phyloP scores from a whole-genome alignment of 2,888 invertebrate genomes.

The Sympetrum striolatum region DNA sequence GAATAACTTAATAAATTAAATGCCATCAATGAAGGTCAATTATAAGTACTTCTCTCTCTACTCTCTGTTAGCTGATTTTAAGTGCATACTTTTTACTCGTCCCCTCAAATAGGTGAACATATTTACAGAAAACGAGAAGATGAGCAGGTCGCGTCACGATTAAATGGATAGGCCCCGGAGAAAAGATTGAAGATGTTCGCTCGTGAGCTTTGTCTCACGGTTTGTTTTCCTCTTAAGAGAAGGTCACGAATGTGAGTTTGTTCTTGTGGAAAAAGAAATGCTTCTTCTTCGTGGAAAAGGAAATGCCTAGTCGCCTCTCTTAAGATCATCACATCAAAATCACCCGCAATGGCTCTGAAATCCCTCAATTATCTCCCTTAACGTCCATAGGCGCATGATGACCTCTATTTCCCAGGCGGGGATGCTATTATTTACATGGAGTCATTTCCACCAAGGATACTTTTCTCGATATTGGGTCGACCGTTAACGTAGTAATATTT shows the following conservation, averaged over 20 bases:
- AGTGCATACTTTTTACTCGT: not conserved
- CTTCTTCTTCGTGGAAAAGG: not conserved
- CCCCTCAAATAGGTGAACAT: not conserved
- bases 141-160: not conserved
- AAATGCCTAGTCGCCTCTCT: not conserved
- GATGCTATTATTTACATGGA: not conserved
- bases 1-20: no score
- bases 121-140: not conserved
- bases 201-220: not conserved
- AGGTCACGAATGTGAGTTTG: not conserved
- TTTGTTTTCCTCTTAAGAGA: not conserved
- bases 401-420: not conserved
- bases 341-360: no score
- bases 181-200: no score
- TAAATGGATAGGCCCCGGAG: no score
- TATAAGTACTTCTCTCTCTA: no score
- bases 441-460: not conserved
- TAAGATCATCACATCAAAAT: not conserved
- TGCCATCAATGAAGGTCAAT: no score
- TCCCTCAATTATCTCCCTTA: not conserved
- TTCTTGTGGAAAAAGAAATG: no score
- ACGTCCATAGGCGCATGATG: not conserved
- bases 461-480: not conserved
- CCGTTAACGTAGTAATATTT: not conserved
- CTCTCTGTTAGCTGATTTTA: not conserved